phyloP scores from a whole-genome alignment of 2,888 invertebrate species.

The Rhagophthalmus giganteus region DNA sequence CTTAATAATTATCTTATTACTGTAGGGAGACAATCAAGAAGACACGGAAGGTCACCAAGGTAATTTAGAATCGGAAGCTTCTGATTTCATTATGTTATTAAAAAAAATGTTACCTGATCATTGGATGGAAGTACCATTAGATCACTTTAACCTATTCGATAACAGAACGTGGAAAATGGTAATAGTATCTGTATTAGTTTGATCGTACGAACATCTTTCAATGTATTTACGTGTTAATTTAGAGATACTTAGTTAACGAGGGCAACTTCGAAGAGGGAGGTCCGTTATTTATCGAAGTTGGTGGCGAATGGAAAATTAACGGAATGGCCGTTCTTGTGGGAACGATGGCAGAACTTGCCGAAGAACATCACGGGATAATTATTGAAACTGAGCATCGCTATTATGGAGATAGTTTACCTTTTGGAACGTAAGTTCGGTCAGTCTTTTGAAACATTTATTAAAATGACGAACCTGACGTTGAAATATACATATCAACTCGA shows the following conservation, averaged over 20 bases:
- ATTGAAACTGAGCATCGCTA: constrained; percentile 82
- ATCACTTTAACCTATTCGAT: constrained; percentile 60
- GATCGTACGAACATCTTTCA: not conserved
- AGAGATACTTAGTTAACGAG: constrained; percentile 2
- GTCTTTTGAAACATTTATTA: not conserved
- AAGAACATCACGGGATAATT: constrained; percentile 62
- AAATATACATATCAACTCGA: no score
- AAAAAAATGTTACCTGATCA: no score
- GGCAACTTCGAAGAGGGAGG: constrained; percentile 38
- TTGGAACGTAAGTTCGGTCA: constrained; percentile 41
- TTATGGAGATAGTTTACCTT: constrained; percentile 76
- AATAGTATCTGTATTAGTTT: constrained; percentile 34
- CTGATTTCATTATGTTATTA: no score
- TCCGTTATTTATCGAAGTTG: constrained; percentile 69
- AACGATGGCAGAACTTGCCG: constrained; percentile 65
- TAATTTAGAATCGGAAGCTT: no score
- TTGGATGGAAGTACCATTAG: constrained; percentile 41
- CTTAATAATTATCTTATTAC: no score
- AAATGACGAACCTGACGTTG: no score
- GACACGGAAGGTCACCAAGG: no score
- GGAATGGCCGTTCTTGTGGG: constrained; percentile 63
- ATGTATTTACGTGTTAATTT: constrained; percentile 6
- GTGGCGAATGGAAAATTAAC: constrained; percentile 74
- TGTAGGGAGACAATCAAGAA: no score
- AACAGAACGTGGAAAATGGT: constrained; percentile 61